Evolutionary conservation across 2,888 invertebrate genomes (phyloP), one percentile per base, ranked within the genome.

Genomic region (Malthinus flaveolus): DNA sequence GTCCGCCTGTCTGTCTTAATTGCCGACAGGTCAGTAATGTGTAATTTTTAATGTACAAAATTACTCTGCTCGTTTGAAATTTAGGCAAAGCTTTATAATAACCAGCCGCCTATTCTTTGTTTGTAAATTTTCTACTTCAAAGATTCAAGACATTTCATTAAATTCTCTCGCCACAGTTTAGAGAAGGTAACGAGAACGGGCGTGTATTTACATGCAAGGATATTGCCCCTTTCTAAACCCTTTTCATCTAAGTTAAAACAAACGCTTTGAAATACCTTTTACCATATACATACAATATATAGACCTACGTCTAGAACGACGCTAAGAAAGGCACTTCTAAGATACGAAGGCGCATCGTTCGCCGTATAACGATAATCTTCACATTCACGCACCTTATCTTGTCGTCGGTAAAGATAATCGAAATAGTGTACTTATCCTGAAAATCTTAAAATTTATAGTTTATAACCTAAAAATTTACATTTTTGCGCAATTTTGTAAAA

Each of bases 361-460:
- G 66, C 69, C 68, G 69, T 71, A 62, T 69, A 70, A 70, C 66
- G 70, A 71, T 71, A 69, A 71, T 71, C 70, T 67, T 63, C 60
- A 62, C 63, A 62, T 66, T 61, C 61, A 61, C 62, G 59, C 65
- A 39, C 53, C 52, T 56, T 68, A 62, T 63, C 65, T 68, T 66
- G 66, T 65, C 68, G 61, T 68, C 69, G 64, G 68, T 68, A 67
- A 68, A 69, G 67, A 65, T 70, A 68, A 70, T 70, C 68, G 65
- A 23, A 23, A 23, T 23, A 23, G 23, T 23, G 5, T 5, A 23
- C 23, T 61, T 66, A 64, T 23, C 23, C 5, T 23, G 23, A 2
- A 23, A 23, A 23, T 23, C 23, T 23, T 23, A 5, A 23, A 23
- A 23, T 23, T 23, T 23, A 23, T 23, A 23, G 23, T 23, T 23